Percentiles rank a stretch among this genome's conserved stretches.
Conservation (phyloP, 2,888 invertebrate genomes). For the Torymus tubicola region DNA sequence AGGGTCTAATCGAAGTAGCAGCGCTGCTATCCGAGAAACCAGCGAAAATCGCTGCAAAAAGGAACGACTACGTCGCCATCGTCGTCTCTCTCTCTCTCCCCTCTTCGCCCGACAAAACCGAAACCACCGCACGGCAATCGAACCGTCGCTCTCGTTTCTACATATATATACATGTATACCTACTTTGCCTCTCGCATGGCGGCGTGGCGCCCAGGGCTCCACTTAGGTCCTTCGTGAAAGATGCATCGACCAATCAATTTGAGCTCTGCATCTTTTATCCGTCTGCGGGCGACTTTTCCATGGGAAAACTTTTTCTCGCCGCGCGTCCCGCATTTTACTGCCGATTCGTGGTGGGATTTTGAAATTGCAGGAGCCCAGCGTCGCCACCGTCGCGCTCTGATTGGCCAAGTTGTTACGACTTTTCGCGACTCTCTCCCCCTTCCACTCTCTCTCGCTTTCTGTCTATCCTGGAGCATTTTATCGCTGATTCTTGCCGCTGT, state of each 20-base stretch:
- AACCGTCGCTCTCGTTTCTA: not conserved
- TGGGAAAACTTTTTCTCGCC: conserved; percentile 45
- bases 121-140: conserved; percentile 41
- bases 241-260: conserved; percentile 67
- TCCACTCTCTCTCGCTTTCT: not conserved
- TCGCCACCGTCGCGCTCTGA: conserved; percentile 41
- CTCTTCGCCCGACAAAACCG: conserved; percentile 9
- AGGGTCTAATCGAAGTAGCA: no score
- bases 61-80: no score
- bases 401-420: conserved; percentile 61
- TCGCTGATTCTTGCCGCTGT: conserved; percentile 52
- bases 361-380: conserved; percentile 42
- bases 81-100: no score
- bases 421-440: conserved; percentile 32
- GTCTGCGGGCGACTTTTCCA: conserved; percentile 28
- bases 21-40: no score
- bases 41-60: no score
- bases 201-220: conserved; percentile 19
- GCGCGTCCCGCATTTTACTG: conserved; percentile 40
- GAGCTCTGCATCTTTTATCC: conserved; percentile 57
- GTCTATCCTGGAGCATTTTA: conserved; percentile 18
- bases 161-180: not conserved
- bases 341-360: conserved; percentile 57
- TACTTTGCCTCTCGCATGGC: no score
- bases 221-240: conserved; percentile 63